Evolutionary conservation across 1,140 invertebrate species (phyloP), one percentile per base, ranked within the genome.

Genomic region (Kradibia gibbosae): DNA sequence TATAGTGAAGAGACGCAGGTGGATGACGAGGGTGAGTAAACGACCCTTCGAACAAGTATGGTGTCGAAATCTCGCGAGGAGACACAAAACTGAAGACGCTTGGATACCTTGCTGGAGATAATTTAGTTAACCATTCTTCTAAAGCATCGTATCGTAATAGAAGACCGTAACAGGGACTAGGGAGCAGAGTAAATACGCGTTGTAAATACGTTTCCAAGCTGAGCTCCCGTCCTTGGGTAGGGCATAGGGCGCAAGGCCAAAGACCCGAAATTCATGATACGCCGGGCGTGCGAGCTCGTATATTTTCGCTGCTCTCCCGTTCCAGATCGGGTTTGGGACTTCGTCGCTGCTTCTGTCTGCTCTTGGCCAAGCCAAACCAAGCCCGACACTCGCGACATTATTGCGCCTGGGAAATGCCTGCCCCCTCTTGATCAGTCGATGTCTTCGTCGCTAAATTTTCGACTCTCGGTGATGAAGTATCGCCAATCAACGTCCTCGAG

Each of bases 161-260:
- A 53, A 11, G 50, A 5, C 3, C 10, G 10, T n/a, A n/a, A n/a
- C 50, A 20, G 11, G 1, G 62, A 62, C 7, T 5, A 71, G n/a
- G 22, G 73, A 31, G 60, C 55, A 78, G 28, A 78, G 7, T 25
- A 76, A 78, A 48, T 82, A 65, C 45, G 22, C 0, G 20, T 20
- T 15, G 0, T 55, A 82, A 20, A 70, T 7, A 10, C 34, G 13
- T 0, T 78, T 39, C 10, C 70, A 20, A 17, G 36, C 31, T 20
- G 45, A 0, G 11, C 45, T 17, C 20, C 3, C 36, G 28, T 50
- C 83, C n/a, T 85, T 84, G 10, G 57, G 70, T 55, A 88, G 88
- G 25, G 84, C 75, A 78, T 90, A 91, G 20, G 90, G 90, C 20
- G 88, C 87, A 4, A 89, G 83, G 25, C 90, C 90, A 62, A 91